Evolutionary conservation across 2,888 invertebrate genomes (phyloP).

Genomic region (Cheilosia variabilis): DNA sequence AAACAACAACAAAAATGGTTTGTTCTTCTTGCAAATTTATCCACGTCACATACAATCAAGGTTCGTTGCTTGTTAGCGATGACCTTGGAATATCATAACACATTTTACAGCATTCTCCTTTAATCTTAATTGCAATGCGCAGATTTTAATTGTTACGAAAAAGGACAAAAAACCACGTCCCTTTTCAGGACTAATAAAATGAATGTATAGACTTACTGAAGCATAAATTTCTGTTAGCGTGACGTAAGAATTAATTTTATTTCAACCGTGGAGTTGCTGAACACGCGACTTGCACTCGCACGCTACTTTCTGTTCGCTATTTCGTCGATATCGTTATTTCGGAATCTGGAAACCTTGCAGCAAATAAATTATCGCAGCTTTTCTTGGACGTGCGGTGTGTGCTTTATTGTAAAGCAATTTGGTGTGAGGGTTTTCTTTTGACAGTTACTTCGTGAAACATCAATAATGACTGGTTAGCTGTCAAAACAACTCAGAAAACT

Average conservation of each 20-base stretch:
- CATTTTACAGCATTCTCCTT: background rate
- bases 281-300: conserved; percentile 28
- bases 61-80: no score
- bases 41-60: no score
- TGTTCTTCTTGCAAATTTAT: no score
- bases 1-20: no score
- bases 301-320: background rate
- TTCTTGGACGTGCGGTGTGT: conserved; percentile 1
- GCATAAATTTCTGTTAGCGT: conserved; percentile 6
- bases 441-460: no score
- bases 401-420: background rate
- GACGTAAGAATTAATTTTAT: conserved; percentile 19
- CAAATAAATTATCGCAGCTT: conserved; percentile 24
- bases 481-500: no score
- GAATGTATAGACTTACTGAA: no score
- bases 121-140: conserved; percentile 5
- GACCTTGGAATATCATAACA: conserved; percentile 3
- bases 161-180: background rate
- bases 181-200: background rate
- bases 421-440: no score
- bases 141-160: conserved; percentile 11
- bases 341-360: background rate
- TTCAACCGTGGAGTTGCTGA: background rate
- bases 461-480: no score
- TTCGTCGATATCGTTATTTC: conserved; percentile 3